Percentiles rank a stretch among this genome's conserved stretches.
Evolutionary conservation across 2,797 vertebrate genomes (phyloP).

Genomic region (Sarcophilus harrisii): DNA sequence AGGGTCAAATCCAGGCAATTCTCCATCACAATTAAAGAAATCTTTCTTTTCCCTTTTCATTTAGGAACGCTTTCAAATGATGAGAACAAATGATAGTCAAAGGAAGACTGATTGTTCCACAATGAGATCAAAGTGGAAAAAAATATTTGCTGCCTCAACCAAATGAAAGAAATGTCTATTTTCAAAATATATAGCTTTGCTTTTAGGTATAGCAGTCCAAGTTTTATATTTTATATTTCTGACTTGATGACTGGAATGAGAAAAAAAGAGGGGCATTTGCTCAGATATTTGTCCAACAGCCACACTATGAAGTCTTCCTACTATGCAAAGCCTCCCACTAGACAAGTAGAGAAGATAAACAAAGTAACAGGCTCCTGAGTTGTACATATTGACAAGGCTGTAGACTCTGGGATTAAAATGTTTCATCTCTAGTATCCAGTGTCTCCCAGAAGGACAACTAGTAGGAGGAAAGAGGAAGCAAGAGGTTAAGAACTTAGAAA

Average conservation of each 20-base stretch:
- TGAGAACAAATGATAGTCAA: not conserved
- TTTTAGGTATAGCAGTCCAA: slow-evolving; percentile 60
- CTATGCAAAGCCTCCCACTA: slow-evolving; percentile 80
- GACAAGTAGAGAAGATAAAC: slow-evolving; percentile 85
- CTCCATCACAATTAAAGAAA: slow-evolving; percentile 26
- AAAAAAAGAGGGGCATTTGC: slow-evolving; percentile 61
- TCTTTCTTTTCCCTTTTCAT: not conserved
- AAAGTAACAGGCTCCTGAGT: slow-evolving; percentile 75
- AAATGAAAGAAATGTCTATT: not conserved
- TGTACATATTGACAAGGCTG: slow-evolving; percentile 81
- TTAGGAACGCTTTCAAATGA: not conserved
- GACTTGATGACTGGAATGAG: slow-evolving; percentile 66
- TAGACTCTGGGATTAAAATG: slow-evolving; percentile 79
- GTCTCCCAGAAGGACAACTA: slow-evolving; percentile 86
- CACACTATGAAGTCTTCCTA: slow-evolving; percentile 63
- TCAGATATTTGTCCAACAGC: slow-evolving; percentile 75
- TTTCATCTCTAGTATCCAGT: slow-evolving; percentile 85
- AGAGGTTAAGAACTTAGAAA: slow-evolving; percentile 86
- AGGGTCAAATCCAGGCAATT: slow-evolving; percentile 51
- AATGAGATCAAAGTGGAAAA: slow-evolving; percentile 31
- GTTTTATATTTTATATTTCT: slow-evolving; percentile 3
- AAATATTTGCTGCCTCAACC: slow-evolving; percentile 54
- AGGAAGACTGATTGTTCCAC: not conserved
- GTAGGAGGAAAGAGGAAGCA: slow-evolving; percentile 84
- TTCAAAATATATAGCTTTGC: slow-evolving; percentile 48